Base-by-base conservation (phyloP, 1,140 invertebrate genomes). In the Holotrichia oblita region DNA sequence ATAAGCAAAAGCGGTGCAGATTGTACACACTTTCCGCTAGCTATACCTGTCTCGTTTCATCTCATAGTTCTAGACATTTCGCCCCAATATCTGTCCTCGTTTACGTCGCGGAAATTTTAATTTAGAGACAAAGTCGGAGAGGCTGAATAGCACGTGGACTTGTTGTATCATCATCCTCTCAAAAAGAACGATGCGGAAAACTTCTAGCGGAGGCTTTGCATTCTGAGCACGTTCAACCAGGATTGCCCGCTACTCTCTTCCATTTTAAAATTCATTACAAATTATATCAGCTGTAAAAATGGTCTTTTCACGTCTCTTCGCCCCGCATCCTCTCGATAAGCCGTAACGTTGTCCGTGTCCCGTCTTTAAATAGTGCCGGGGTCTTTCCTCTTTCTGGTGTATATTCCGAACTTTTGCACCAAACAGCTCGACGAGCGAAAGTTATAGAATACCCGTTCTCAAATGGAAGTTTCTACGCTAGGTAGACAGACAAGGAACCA, bases 191-290 rank as follows among this genome's bases (percentile, higher is more conserved):
- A 69, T 69, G 61, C 27, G 61, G 61, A 27, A 74, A 74, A 74
- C 34, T 78, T 78, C 27, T 9, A 22, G 41, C 22, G 40, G 40
- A 69, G 76, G 73, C 22, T 34, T 76, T 96, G 90, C 8, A 99
- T 90, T 6, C 98, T 96, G 87, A 96, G 96, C 61, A 99, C 93
- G 89, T 99, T 99, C 97, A 40, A 77, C 75, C 81, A 77, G 83
- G 82, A 85, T 85, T 84, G 83, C 82, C 77, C 82, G 82, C 81
- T 79, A 84, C 81, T 83, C 79, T 82, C 79, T 69, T 69, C 79
- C 81, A 81, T 81, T 84, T 83, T 83, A 84, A 85, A 85, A 86
- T 86, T 86, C 85, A 86, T 86, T 86, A 85, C 83, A 83, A 85
- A 84, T 84, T 84, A 84, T 83, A 83, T 85, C 84, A 84, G 82